Base-by-base conservation (phyloP, 2,113 vertebrate genomes). In the Pseudonaja textilis region DNA sequence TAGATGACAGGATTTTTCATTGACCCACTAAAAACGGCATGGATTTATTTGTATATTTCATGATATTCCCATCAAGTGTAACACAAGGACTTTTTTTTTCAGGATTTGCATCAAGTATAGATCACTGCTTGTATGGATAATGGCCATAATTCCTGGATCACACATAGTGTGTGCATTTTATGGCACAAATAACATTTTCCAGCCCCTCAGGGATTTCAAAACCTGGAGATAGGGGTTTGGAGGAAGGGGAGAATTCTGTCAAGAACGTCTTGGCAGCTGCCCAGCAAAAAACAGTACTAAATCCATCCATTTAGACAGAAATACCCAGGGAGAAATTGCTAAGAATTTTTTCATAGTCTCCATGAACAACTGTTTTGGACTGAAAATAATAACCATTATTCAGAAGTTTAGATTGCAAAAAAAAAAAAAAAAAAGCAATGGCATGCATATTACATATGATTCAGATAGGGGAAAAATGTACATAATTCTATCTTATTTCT, bases 311-410 rank as follows among this genome's bases (percentile, higher is more conserved):
- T 39, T 39, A 42, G 74, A 22, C 34, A 81, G 6, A 22, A 22
- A 22, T 39, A 20, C 34, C 34, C 18, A 81, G 74, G 18, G 7
- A 81, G 18, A 57, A 96, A 96, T 94, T 95, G 87, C 47, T 69
- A 69, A 69, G 14, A 34, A 87, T 85, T n/a, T 90, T 59, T 86
- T 94, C 90, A 7, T 18, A 39, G 39, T 93, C 55, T 55, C 45
- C 93, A 89, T 94, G 92, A 94, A 90, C 69, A 92, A 94, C 93
- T 64, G 91, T 92, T 94, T 47, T 88, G 94, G 94, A 92, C 90
- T 95, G 95, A 94, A 95, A 94, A 96, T 94, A 87, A 34, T 93
- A 94, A 56, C 61, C 93, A 94, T 91, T 92, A 94, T 94, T 93
- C 92, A 92, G 87, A 95, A 96, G 18, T 52, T 90, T 34, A 25